These are phyloP conservation scores for Montipora cactus DNA, from an alignment of 64 coral and sea anemone species.

Conservation along the genomic window DNA sequence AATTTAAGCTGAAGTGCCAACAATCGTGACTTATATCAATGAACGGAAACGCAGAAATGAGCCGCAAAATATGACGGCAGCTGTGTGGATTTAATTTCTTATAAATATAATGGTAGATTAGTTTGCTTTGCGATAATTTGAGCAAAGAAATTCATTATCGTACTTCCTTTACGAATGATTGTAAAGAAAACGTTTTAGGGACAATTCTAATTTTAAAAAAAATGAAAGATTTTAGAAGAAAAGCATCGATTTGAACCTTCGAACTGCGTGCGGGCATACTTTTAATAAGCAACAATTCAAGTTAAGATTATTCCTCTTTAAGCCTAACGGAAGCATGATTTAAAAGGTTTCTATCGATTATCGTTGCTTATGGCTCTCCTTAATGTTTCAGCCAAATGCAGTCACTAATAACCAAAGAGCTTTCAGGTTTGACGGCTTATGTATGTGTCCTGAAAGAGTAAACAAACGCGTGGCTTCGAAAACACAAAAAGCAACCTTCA, in stretches of 20 bases:
- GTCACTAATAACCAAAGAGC: not conserved
- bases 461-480: not conserved
- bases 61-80: not conserved
- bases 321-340: not conserved
- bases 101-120: not conserved
- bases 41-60: not conserved
- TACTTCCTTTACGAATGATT: slow-evolving; percentile 4
- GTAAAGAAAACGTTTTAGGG: not conserved
- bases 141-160: slow-evolving; percentile 18
- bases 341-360: too few relatives aligned
- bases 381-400: not conserved
- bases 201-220: not conserved
- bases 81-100: not conserved
- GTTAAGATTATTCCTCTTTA: not conserved
- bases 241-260: not conserved
- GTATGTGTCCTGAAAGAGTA: not conserved
- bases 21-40: not conserved
- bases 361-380: not conserved
- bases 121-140: slow-evolving; percentile 13
- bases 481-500: not conserved
- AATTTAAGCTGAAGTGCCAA: not conserved
- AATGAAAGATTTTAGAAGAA: not conserved
- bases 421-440: too few relatives aligned
- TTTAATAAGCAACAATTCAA: not conserved
- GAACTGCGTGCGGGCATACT: not conserved